A percentile compares a stretch with the other conserved stretches of the same genome.
Evolutionary conservation across 2,797 vertebrate genomes (phyloP).

Genomic region (Hipposideros larvatus): DNA sequence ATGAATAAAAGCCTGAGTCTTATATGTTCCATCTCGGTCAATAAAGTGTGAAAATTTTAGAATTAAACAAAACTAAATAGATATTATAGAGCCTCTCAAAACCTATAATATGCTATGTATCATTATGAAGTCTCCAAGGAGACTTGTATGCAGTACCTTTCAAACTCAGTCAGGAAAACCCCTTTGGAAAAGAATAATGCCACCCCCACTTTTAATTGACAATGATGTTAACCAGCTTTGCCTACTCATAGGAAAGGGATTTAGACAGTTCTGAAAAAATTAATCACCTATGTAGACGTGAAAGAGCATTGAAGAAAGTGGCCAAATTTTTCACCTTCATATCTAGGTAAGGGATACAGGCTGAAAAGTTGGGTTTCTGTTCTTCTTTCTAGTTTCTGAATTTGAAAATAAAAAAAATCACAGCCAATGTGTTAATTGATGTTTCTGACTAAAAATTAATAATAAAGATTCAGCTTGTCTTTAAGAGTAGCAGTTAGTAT

Average conservation of each 20-base stretch:
- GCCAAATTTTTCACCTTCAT: not conserved
- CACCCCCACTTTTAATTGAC: not conserved
- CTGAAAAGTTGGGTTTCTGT: not conserved
- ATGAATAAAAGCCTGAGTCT: not conserved
- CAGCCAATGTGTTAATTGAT: not conserved
- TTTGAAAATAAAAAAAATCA: not conserved
- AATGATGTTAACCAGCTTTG: not conserved
- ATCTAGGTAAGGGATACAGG: not conserved
- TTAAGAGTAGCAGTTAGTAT: not conserved
- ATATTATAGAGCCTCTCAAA: not conserved
- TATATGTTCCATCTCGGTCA: not conserved
- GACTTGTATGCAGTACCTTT: not conserved
- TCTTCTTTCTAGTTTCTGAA: not conserved
- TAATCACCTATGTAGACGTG: not conserved
- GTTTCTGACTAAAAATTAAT: not conserved
- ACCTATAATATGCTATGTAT: not conserved
- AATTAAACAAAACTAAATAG: not conserved
- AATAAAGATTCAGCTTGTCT: not conserved
- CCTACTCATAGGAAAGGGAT: not conserved
- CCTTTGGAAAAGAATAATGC: not conserved
- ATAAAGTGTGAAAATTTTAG: not conserved
- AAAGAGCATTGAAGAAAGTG: not conserved
- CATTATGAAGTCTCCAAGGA: not conserved
- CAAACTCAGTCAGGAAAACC: not conserved
- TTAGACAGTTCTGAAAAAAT: not conserved